phyloP scores from a whole-genome alignment of 2,888 invertebrate genomes.

The Mesoligia furuncula region DNA sequence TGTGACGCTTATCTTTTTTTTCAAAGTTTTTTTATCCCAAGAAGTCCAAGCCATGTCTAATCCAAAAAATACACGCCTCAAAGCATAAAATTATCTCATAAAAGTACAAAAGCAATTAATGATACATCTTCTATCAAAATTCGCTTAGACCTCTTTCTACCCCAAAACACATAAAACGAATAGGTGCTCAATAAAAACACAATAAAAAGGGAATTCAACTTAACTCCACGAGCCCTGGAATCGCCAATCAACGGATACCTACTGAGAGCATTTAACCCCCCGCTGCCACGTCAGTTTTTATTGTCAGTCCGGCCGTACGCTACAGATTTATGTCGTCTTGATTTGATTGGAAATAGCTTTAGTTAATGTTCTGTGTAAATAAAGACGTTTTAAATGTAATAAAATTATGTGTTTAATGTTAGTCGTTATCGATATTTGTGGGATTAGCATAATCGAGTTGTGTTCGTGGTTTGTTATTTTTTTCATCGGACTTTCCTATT shows the following conservation, averaged over 20 bases:
- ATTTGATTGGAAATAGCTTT: constrained; percentile 71
- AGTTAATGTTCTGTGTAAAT: constrained; percentile 67
- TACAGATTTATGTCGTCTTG: constrained; percentile 65
- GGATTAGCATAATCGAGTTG: constrained; percentile 62
- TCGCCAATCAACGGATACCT: constrained; percentile 70
- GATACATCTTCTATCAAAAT: constrained; percentile 51
- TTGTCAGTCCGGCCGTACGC: constrained; percentile 66
- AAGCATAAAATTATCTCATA: constrained; percentile 51
- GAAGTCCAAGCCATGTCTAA: constrained; percentile 19
- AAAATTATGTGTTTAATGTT: constrained; percentile 68
- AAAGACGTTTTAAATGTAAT: constrained; percentile 68
- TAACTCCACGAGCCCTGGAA: constrained; percentile 66
- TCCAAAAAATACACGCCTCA: constrained; percentile 45
- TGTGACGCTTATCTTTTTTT: constrained; percentile 2
- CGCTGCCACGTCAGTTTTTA: constrained; percentile 69
- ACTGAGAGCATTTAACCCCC: constrained; percentile 74
- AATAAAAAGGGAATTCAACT: constrained; percentile 66
- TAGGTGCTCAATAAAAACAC: constrained; percentile 67
- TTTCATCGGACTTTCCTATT: constrained; percentile 14
- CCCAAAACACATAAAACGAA: constrained; percentile 63
- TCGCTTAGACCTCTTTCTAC: constrained; percentile 57
- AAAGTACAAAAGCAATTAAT: constrained; percentile 57
- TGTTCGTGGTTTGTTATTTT: constrained; percentile 16
- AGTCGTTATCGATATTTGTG: constrained; percentile 57
- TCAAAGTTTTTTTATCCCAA: background rate